Conservation (phyloP, 2,888 invertebrate genomes). For the Metellina segmentata region DNA sequence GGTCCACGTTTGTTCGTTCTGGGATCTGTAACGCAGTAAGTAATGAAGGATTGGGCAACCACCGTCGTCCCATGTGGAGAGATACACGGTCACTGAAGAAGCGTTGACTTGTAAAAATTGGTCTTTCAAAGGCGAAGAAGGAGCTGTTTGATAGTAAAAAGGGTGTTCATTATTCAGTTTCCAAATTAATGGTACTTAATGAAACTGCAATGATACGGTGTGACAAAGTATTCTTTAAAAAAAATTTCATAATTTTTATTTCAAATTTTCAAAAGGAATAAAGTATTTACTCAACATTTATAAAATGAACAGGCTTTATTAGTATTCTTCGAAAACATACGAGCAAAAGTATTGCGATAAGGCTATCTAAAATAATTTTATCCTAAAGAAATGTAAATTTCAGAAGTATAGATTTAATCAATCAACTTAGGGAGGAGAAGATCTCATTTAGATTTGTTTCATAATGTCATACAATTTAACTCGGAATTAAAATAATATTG, state of each 20-base stretch:
- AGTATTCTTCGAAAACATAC: too few relatives aligned
- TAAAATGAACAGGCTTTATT: too few relatives aligned
- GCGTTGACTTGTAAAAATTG: slow-evolving; percentile 67
- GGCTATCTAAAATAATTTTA: too few relatives aligned
- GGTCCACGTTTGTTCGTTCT: slow-evolving; percentile 70
- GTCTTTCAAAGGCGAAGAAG: slow-evolving; percentile 64
- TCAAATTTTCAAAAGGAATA: neutral
- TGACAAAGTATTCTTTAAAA: too few relatives aligned
- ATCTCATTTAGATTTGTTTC: too few relatives aligned
- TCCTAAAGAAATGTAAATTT: too few relatives aligned
- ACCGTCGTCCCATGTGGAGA: slow-evolving; percentile 75
- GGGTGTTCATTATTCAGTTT: neutral
- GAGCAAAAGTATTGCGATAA: too few relatives aligned
- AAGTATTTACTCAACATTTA: neutral
- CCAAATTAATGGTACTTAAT: neutral
- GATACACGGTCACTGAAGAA: slow-evolving; percentile 62
- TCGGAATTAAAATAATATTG: too few relatives aligned
- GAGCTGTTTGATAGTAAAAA: neutral
- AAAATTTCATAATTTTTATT: neutral
- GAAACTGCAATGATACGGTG: too few relatives aligned
- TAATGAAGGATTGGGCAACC: slow-evolving; percentile 74
- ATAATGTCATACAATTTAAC: too few relatives aligned
- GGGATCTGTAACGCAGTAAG: slow-evolving; percentile 54
- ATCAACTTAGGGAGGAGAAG: too few relatives aligned
- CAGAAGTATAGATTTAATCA: too few relatives aligned